Base-by-base conservation (phyloP, 2,113 vertebrate species). In the Colistium nudipinnis region DNA sequence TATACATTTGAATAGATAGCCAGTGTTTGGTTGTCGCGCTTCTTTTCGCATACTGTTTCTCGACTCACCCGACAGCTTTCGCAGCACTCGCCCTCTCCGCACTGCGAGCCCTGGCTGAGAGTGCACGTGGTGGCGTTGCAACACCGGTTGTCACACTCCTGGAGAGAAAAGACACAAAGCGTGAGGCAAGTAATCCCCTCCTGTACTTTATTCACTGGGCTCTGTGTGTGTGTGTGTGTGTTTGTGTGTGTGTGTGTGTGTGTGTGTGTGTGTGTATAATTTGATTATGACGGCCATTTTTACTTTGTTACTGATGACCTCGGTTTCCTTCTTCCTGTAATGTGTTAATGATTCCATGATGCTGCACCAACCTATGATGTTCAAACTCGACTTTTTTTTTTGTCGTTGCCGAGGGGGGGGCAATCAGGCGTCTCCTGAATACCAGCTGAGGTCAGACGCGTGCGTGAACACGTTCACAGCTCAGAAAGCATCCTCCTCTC, bases 61-160 rank as follows among this genome's bases (percentile, higher is more conserved):
- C 0, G 4, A 22, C 89, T 86, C 57, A 94, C 93, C 92, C 93
- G 90, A 25, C 93, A 94, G 62, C 88, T 28, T 0, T 87, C 33
- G 53, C 93, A 94, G 70, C 93, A 94, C 16, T 90, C 87, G 13
- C 93, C 93, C 0, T 57, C 79, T 0, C 81, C 81, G 44, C 93
- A 94, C 45, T 89, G 62, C 0, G 91, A 76, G 0, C 85, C 92
- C 11, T 69, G 63, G 0, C 12, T 84, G 10, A 94, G 51, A 0
- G 0, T 81, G 59, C 93, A 94, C 31, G 82, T 85, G 11, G 85
- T 92, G 68, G 92, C 92, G 2, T 94, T 93, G 77, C 93, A 94
- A 70, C 93, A 94, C 0, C 70, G 83, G 74, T 93, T 90, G n/a
- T n/a, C 87, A 54, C 93, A 94, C 47, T 93, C 92, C 93, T 94